Base-by-base conservation (phyloP, 2,797 vertebrate genomes). In the Choloepus didactylus region DNA sequence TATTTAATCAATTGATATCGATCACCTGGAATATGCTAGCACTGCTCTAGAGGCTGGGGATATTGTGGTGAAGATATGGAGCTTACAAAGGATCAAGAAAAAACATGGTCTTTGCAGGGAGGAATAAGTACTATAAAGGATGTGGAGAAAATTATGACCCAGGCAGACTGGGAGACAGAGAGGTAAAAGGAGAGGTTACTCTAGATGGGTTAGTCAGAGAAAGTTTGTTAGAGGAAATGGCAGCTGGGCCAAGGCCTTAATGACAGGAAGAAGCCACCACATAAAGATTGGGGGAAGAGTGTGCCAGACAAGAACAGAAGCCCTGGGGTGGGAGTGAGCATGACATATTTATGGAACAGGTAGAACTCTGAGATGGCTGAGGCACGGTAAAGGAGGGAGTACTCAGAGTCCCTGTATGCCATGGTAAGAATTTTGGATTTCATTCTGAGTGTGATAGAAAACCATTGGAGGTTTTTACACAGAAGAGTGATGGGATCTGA, bases 361-460 rank as follows among this genome's bases (percentile, higher is more conserved):
- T 14, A 54, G 31, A 90, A 77, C 49, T 84, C 83, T 75, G 31
- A 41, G 44, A 46, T 77, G 67, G 51, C 56, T 49, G 18, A 41
- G 21, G 5, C 60, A 35, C 2, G 25, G 41, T 41, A 6, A 46
- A 23, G 19, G 27, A 70, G 19, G 2, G 51, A 64, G 9, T 54
- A 87, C 46, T 29, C 25, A 46, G 46, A 12, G 15, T 46, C 1
- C 4, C 21, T 18, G 25, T 16, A 44, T 38, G 29, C 76, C n/a
- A 67, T 3, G 73, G 31, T n/a, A 64, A 83, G 15, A 38, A 38
- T 35, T 92, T 72, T 82, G 10, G 44, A 83, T 76, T 76, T 72
- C 70, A 69, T 87, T 70, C 64, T 66, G 86, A 79, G 35, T 46
- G 12, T 83, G 25, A 69, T 54, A 66, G 82, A 85, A 96, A 92